Conservation (phyloP, 2,113 vertebrate species). For the Felis chaus region DNA sequence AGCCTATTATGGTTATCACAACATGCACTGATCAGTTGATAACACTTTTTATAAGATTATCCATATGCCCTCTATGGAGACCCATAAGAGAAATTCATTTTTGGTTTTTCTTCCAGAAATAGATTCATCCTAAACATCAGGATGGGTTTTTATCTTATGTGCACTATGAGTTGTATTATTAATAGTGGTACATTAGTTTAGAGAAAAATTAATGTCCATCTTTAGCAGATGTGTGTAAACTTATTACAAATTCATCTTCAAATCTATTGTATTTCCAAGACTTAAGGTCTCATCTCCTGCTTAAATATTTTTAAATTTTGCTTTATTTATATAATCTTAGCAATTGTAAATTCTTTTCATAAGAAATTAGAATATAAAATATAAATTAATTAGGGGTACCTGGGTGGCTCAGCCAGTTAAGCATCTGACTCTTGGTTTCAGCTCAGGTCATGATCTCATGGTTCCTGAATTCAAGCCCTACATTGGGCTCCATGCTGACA, state of each 20-base stretch:
- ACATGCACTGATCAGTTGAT: not conserved
- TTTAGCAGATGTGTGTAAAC: not conserved
- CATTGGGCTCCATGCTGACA: too few relatives aligned
- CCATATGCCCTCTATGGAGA: not conserved
- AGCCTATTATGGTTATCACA: not conserved
- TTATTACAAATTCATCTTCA: not conserved
- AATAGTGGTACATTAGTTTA: not conserved
- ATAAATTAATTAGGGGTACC: not conserved
- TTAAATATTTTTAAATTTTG: not conserved
- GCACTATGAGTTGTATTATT: not conserved
- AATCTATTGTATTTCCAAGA: not conserved
- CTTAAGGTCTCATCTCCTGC: not conserved
- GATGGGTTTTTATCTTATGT: not conserved
- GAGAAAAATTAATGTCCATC: not conserved
- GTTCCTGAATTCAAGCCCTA: too few relatives aligned
- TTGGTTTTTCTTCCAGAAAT: constrained; percentile 24
- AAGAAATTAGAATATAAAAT: not conserved
- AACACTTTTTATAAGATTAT: not conserved
- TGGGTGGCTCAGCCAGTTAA: too few relatives aligned
- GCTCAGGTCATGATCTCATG: too few relatives aligned
- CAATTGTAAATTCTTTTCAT: not conserved
- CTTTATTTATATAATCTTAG: not conserved
- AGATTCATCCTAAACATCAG: not conserved
- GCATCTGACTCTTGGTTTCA: too few relatives aligned
- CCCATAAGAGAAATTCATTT: not conserved